Conservation (phyloP, 2,888 invertebrate genomes). For the Sicus ferrugineus region DNA sequence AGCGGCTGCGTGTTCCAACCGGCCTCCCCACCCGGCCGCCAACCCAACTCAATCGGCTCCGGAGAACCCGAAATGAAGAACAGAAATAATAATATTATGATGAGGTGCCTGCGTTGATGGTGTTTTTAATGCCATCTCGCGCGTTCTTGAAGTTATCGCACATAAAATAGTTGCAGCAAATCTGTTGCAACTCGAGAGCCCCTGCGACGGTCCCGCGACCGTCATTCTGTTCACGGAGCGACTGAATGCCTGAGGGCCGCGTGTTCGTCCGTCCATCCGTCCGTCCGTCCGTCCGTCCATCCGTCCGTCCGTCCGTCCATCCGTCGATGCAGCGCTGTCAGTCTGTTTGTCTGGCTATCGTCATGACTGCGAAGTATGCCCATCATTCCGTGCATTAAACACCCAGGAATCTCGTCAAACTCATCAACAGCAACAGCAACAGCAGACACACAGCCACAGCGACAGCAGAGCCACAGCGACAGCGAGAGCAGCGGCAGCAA, state of each 20-base stretch:
- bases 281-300: not conserved
- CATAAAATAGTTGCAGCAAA: slow-evolving; percentile 53
- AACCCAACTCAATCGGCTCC: not conserved
- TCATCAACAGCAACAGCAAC: slow-evolving; percentile 36
- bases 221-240: too few species aligned
- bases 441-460: slow-evolving; percentile 27
- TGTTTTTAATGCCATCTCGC: slow-evolving; percentile 50
- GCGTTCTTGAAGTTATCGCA: slow-evolving; percentile 43
- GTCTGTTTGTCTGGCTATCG: slow-evolving; percentile 32
- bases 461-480: slow-evolving; percentile 34
- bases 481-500: slow-evolving; percentile 32
- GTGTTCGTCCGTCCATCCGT: slow-evolving; percentile 2
- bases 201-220: too few species aligned
- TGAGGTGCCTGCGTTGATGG: slow-evolving; percentile 50
- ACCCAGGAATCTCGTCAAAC: slow-evolving; percentile 30
- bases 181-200: slow-evolving; percentile 5
- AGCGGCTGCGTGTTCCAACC: not conserved
- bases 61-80: slow-evolving; percentile 30
- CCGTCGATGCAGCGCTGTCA: not conserved
- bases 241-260: too few species aligned
- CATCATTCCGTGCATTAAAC: slow-evolving; percentile 33
- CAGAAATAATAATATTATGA: slow-evolving; percentile 44
- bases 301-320: slow-evolving; percentile 2
- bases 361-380: slow-evolving; percentile 31
- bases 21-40: not conserved